Percentiles rank a stretch among this genome's conserved stretches.
Evolutionary conservation across 1,140 invertebrate species (phyloP).

Genomic region (Neoseiulus cucumeris): DNA sequence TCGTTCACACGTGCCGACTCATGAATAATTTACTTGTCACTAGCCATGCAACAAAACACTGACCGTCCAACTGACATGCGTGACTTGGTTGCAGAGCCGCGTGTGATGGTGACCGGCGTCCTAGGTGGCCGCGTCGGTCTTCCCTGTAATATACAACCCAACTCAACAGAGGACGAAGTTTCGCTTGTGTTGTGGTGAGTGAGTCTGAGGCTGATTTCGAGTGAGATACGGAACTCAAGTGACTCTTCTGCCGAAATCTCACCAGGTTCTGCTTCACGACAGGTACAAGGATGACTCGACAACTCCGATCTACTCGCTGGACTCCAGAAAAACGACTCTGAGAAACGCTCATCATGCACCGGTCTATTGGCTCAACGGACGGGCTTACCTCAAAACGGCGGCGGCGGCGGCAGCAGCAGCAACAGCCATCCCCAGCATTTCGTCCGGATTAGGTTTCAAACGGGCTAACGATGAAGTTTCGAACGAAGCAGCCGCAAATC

Average conservation of each 20-base stretch:
- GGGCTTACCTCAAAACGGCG: background rate
- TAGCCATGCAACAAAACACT: too few species aligned
- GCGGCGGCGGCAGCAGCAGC: too few species aligned
- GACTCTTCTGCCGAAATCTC: too few species aligned
- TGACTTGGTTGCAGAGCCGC: conserved; percentile 15
- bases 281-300: conserved; percentile 11
- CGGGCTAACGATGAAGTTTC: background rate
- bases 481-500: background rate
- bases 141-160: conserved; percentile 56
- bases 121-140: conserved; percentile 50
- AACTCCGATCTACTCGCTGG: conserved; percentile 1
- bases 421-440: background rate
- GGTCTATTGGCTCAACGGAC: background rate
- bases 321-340: background rate
- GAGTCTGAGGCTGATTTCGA: background rate
- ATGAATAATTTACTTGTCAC: too few species aligned
- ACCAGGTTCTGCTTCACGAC: background rate
- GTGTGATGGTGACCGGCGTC: conserved; percentile 28
- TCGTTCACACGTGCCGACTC: too few species aligned
- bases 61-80: too few species aligned
- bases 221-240: background rate
- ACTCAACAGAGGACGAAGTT: conserved; percentile 51
- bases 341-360: conserved; percentile 4
- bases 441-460: background rate
- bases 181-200: conserved; percentile 72